phyloP scores from a whole-genome alignment of 1,140 invertebrate genomes.

The Heliconius himera region DNA sequence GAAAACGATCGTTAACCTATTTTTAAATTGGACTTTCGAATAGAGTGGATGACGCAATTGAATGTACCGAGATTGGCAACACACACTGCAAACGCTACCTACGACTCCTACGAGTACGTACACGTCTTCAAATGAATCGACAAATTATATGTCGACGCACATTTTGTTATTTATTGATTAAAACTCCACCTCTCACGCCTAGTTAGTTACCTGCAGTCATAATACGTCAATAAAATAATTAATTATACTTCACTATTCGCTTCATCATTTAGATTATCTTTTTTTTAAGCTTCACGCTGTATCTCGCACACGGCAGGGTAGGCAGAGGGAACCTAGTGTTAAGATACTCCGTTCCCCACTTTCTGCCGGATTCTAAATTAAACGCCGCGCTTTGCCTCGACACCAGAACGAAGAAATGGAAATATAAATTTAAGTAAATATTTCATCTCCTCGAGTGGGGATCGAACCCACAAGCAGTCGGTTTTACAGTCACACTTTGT shows the following conservation, averaged over 20 bases:
- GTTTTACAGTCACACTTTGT: no score
- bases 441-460: no score
- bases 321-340: no score
- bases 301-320: no score
- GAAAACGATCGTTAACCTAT: slow-evolving; percentile 71
- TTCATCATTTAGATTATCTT: background rate
- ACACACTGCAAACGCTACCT: slow-evolving; percentile 41
- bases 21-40: slow-evolving; percentile 72
- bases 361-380: no score
- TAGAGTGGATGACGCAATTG: slow-evolving; percentile 67
- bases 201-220: background rate
- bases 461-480: no score
- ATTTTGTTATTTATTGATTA: slow-evolving; percentile 3
- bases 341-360: no score
- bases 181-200: background rate
- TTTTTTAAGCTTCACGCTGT: no score
- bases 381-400: no score
- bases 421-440: no score
- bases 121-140: slow-evolving; percentile 34
- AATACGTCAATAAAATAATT: background rate
- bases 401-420: no score
- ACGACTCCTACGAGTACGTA: slow-evolving; percentile 34
- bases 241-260: background rate
- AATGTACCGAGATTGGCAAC: slow-evolving; percentile 59
- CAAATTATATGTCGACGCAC: slow-evolving; percentile 32